phyloP scores from a whole-genome alignment of 2,888 invertebrate species.

The Diaphora mendica region DNA sequence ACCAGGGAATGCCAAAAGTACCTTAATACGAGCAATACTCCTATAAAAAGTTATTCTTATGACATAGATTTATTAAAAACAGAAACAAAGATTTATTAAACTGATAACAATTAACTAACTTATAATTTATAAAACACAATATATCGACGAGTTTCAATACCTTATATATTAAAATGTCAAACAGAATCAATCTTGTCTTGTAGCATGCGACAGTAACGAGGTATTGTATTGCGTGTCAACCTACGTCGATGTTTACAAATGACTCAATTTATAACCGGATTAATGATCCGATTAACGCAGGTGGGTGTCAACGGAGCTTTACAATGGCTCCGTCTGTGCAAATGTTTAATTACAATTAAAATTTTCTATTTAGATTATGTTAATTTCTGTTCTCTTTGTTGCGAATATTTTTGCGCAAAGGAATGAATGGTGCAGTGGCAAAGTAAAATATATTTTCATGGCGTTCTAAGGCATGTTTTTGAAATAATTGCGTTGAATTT shows the following conservation, averaged over 20 bases:
- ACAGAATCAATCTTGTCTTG: not conserved
- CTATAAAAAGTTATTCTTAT: no score
- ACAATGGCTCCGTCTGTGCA: constrained; percentile 27
- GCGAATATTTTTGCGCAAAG: constrained; percentile 22
- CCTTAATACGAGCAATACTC: no score
- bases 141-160: not conserved
- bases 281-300: not conserved
- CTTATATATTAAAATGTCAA: not conserved
- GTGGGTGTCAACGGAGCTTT: constrained; percentile 2
- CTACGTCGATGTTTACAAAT: not conserved
- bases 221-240: not conserved
- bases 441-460: constrained; percentile 17
- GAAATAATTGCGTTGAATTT: not conserved
- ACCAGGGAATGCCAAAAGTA: no score
- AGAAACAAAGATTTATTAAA: no score
- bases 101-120: no score
- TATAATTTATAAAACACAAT: no score
- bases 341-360: constrained; percentile 48
- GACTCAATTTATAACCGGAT: not conserved
- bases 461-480: not conserved
- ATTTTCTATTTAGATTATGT: constrained; percentile 46
- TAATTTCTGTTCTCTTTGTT: constrained; percentile 40
- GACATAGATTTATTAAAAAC: no score
- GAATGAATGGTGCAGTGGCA: constrained; percentile 16
- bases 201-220: not conserved